Conservation (phyloP, 2,113 vertebrate species). For the Cochlearius cochlearius region DNA sequence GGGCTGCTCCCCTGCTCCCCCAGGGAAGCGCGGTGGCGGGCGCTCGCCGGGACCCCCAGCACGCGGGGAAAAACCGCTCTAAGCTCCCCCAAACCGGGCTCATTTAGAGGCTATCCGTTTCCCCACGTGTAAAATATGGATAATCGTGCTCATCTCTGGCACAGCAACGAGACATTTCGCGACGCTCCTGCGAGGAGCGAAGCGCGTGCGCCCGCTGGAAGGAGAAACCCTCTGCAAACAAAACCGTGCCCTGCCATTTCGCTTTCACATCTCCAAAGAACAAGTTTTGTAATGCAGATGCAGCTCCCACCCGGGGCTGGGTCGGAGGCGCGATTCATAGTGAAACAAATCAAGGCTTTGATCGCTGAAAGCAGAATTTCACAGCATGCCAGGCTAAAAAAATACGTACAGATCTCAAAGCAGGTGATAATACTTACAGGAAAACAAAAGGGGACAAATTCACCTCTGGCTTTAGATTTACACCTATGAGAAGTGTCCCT, state of each 20-base stretch:
- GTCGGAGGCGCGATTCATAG: background rate
- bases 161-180: rapidly evolving
- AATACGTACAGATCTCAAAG: background rate
- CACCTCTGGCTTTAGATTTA: background rate
- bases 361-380: background rate
- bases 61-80: rapidly evolving
- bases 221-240: background rate
- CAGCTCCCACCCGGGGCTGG: background rate
- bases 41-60: rapidly evolving
- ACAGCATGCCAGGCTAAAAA: background rate
- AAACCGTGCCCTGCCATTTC: background rate
- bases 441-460: conserved; percentile 4
- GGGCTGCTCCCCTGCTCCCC: background rate
- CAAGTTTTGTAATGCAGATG: background rate
- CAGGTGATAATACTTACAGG: background rate
- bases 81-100: background rate
- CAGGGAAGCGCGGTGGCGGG: rapidly evolving
- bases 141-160: rapidly evolving
- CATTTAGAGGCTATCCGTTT: background rate
- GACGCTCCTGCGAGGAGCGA: background rate
- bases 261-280: background rate
- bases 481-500: background rate
- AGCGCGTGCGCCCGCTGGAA: rapidly evolving
- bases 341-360: conserved; percentile 6
- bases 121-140: background rate